Base-by-base conservation (phyloP, 2,797 vertebrate species). In the Dipus sagitta region DNA sequence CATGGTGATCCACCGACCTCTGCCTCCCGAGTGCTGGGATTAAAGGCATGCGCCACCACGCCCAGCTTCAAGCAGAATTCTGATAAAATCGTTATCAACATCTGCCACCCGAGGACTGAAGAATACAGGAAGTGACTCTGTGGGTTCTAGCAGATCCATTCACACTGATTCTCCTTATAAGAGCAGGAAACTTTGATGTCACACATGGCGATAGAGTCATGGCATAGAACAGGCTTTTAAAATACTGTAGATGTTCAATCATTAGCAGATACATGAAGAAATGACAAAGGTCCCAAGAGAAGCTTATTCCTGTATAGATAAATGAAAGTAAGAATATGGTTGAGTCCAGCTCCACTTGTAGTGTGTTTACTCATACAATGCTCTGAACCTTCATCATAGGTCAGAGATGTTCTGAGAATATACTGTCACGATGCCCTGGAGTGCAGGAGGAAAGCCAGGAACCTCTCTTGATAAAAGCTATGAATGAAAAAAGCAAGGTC, bases 271-370 rank as follows among this genome's bases (percentile, higher is more conserved):
- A 60, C 77, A 23, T 65, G 42, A 86, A 88, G 26, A 82, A 88
- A 79, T 68, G 18, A 74, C 28, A 70, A 12, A 0, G 2, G 65
- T 14, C 2, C 12, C 58, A 79, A 62, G 60, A 83, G 80, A 91
- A 12, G 20, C 47, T 82, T 71, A 91, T 89, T 83, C 65, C 71
- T 78, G n/a, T 90, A 81, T 86, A 10, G 91, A 65, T 67, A 87
- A 75, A 30, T 23, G 54, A 84, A 71, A 58, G n/a, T 20, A 92
- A 76, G 74, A 80, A 32, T 32, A 3, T 81, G 20, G 42, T 15
- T 93, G 10, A 77, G 83, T 76, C n/a, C 18, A 78, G 9, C 0
- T 3, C 64, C 6, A 42, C 38, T 17, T 28, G 11, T 34, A 21
- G 2, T 79, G 3, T n/a, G 67, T 21, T 12, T 11, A 26, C n/a